Percentiles rank a stretch among this genome's conserved stretches.
Evolutionary conservation across 2,888 invertebrate genomes (phyloP).

Genomic region (Synanthedon myopaeformis): DNA sequence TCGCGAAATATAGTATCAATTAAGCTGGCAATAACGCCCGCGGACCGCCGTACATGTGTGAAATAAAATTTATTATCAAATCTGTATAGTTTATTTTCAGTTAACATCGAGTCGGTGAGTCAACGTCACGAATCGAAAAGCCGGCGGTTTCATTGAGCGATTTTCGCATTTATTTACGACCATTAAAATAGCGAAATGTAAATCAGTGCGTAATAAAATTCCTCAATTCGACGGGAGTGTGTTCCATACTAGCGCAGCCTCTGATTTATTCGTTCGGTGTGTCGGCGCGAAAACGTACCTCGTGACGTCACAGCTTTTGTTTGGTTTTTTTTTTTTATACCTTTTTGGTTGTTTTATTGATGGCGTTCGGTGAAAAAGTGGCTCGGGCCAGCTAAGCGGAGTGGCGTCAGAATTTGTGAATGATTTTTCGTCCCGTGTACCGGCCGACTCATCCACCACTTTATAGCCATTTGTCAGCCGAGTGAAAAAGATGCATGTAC

Average conservation of each 20-base stretch:
- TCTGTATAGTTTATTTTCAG: slow-evolving; percentile 2
- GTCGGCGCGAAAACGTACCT: slow-evolving; percentile 62
- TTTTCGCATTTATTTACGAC: slow-evolving; percentile 10
- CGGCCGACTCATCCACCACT: slow-evolving; percentile 47
- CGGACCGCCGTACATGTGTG: slow-evolving; percentile 1
- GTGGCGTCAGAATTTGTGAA: slow-evolving; percentile 62
- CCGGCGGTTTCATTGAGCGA: slow-evolving; percentile 16
- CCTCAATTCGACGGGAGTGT: slow-evolving; percentile 51
- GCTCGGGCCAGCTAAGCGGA: slow-evolving; percentile 42
- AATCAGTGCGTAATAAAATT: slow-evolving; percentile 56
- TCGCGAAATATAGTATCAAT: slow-evolving; percentile 4
- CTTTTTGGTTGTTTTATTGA: slow-evolving; percentile 58
- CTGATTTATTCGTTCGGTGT: slow-evolving; percentile 61
- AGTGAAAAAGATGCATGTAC: slow-evolving; percentile 62
- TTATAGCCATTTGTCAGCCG: slow-evolving; percentile 66
- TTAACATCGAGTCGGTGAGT: not conserved
- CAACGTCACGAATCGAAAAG: slow-evolving; percentile 8
- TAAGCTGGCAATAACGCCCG: slow-evolving; percentile 8
- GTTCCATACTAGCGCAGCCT: slow-evolving; percentile 50
- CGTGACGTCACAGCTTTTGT: slow-evolving; percentile 60
- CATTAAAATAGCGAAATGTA: slow-evolving; percentile 19
- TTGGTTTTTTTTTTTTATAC: slow-evolving; percentile 22
- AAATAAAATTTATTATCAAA: slow-evolving; percentile 11
- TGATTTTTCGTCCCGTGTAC: slow-evolving; percentile 57
- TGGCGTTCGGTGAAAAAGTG: slow-evolving; percentile 62